A percentile compares a stretch with the other conserved stretches of the same genome.
Evolutionary conservation across 2,113 vertebrate genomes (phyloP).

Genomic region (Phaetusa simplex): DNA sequence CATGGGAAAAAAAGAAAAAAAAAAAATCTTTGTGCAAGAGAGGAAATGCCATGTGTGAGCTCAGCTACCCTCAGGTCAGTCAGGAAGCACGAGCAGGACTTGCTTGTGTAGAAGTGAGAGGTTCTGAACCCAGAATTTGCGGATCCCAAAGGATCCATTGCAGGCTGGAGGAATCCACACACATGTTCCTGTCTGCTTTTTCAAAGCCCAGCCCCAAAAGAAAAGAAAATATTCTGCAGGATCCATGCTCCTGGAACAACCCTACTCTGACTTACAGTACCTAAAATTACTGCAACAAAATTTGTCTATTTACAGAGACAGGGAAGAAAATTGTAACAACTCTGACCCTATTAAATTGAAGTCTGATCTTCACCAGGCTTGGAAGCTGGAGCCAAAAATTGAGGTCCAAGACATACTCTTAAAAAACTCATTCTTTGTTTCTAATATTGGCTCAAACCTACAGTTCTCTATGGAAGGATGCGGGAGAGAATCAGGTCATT

Average conservation of each 20-base stretch:
- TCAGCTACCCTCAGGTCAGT: neutral
- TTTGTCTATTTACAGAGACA: neutral
- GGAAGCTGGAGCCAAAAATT: neutral
- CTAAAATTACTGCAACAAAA: neutral
- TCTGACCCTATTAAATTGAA: neutral
- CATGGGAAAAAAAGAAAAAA: neutral
- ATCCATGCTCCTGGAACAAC: neutral
- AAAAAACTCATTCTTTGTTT: neutral
- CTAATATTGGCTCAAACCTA: neutral
- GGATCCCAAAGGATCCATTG: neutral
- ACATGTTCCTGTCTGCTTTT: neutral
- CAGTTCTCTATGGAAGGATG: neutral
- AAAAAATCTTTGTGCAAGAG: neutral
- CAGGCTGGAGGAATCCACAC: neutral
- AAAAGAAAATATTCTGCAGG: neutral
- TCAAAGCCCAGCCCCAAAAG: neutral
- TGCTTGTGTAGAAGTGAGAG: neutral
- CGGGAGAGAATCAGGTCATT: neutral
- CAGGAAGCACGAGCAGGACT: neutral
- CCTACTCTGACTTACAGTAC: neutral
- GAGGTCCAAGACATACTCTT: neutral
- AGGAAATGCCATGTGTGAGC: neutral
- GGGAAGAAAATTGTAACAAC: neutral
- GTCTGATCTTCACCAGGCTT: neutral
- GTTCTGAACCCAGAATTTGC: neutral